Conservation (phyloP, 2,113 vertebrate species). For the Aleadryas rufinucha region DNA sequence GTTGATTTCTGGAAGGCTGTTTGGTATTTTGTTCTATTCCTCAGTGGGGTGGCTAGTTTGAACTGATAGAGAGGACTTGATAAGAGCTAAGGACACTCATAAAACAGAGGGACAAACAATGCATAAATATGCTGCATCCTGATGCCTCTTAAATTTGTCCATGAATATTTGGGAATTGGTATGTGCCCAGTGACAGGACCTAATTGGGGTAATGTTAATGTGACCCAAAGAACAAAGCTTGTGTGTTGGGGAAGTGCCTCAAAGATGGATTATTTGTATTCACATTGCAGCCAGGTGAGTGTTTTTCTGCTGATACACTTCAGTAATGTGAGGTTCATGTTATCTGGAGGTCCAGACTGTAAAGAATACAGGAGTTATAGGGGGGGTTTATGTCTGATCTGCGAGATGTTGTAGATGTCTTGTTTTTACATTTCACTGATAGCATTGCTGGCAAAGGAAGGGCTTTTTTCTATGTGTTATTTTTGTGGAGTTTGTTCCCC, state of each 20-base stretch:
- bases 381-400: not conserved
- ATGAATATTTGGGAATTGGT: not conserved
- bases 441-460: not conserved
- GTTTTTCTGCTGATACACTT: not conserved
- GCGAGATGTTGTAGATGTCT: not conserved
- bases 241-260: not conserved
- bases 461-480: not conserved
- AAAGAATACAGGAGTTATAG: not conserved
- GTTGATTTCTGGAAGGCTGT: not conserved
- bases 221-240: not conserved
- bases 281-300: not conserved
- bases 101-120: not conserved
- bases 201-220: not conserved
- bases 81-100: not conserved
- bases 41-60: not conserved
- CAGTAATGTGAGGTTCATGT: not conserved
- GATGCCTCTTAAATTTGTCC: not conserved
- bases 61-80: not conserved
- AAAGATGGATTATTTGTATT: not conserved
- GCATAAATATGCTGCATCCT: not conserved
- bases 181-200: not conserved
- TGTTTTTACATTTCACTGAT: not conserved
- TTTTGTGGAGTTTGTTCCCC: not conserved
- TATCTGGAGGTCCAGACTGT: not conserved
- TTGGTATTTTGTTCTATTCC: not conserved